A percentile compares a stretch with the other conserved stretches of the same genome.
phyloP scores from a whole-genome alignment of 2,797 vertebrate species.

The Manis crassicaudata region DNA sequence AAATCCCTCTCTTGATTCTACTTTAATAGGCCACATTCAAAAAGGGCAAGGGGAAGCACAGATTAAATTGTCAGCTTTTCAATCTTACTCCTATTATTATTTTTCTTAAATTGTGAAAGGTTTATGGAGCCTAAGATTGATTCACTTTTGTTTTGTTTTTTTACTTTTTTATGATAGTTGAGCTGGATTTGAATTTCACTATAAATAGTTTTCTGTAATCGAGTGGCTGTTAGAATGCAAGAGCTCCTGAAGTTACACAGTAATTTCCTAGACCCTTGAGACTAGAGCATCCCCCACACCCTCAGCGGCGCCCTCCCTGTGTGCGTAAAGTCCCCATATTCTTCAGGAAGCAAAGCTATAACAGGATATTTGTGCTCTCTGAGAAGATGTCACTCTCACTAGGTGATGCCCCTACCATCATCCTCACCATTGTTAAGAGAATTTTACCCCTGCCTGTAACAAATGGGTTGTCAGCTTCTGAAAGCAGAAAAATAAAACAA shows the following conservation, averaged over 20 bases:
- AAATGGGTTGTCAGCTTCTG: background rate
- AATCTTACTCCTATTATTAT: background rate
- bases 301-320: background rate
- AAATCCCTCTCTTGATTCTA: background rate
- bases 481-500: slow-evolving; percentile 2
- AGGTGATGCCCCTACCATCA: background rate
- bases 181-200: background rate
- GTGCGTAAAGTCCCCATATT: background rate
- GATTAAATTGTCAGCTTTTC: background rate
- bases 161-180: background rate
- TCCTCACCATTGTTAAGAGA: background rate
- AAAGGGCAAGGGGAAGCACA: background rate
- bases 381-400: background rate
- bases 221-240: background rate
- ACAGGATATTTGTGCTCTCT: background rate
- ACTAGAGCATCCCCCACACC: background rate
- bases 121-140: background rate
- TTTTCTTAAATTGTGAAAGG: background rate
- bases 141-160: background rate
- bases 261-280: background rate
- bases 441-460: background rate
- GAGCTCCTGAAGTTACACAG: background rate
- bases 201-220: background rate
- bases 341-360: background rate
- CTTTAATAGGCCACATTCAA: background rate